phyloP scores from a whole-genome alignment of 1,140 invertebrate species.

The Anthonomus grandis region DNA sequence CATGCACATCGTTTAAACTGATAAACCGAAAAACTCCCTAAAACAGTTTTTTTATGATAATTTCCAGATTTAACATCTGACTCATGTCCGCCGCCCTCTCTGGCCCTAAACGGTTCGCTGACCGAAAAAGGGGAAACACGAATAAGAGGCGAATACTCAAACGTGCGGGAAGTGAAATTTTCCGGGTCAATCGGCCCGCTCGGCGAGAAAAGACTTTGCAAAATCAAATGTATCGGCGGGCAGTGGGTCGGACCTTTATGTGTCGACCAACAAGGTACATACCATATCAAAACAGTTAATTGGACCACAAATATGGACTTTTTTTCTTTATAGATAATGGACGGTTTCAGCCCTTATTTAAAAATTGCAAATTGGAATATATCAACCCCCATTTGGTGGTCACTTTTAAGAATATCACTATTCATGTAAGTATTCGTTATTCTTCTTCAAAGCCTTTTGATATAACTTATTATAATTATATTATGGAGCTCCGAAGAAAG shows the following conservation, averaged over 20 bases:
- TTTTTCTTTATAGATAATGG: slow-evolving; percentile 44
- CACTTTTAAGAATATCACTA: slow-evolving; percentile 56
- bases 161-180: slow-evolving; percentile 61
- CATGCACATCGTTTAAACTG: too few relatives aligned
- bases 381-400: slow-evolving; percentile 54
- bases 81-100: slow-evolving; percentile 42
- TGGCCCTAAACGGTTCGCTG: slow-evolving; percentile 42
- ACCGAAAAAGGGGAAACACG: slow-evolving; percentile 40
- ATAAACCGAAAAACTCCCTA: too few relatives aligned
- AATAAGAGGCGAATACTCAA: slow-evolving; percentile 40
- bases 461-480: background rate
- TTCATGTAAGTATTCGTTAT: slow-evolving; percentile 49
- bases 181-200: slow-evolving; percentile 64
- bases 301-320: background rate
- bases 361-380: slow-evolving; percentile 57
- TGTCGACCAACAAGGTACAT: slow-evolving; percentile 52
- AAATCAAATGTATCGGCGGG: slow-evolving; percentile 76
- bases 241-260: slow-evolving; percentile 76
- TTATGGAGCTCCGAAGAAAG: background rate
- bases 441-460: background rate
- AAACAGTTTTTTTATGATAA: too few relatives aligned
- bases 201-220: slow-evolving; percentile 67
- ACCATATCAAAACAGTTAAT: background rate
- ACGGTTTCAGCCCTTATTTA: slow-evolving; percentile 58
- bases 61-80: slow-evolving; percentile 42